Percentiles rank a stretch among this genome's conserved stretches.
Evolutionary conservation across 30 jellyfish, hydroid and myxozoan genomes (phyloP).

Genomic region (Haliclystus octoradiatus): DNA sequence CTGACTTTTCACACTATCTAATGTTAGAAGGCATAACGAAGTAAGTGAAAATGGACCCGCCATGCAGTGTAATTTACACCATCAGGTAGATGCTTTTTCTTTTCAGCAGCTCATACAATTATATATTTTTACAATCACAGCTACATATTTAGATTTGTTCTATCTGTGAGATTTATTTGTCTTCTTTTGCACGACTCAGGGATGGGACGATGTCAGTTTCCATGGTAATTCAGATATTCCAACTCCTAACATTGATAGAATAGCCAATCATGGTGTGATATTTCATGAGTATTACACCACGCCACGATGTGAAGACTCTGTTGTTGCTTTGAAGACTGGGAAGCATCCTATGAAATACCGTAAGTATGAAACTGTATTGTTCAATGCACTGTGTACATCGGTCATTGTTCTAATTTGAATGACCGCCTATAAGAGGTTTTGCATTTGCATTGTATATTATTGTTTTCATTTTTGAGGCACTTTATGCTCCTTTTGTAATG

Average conservation of each 20-base stretch:
- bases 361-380: conserved; percentile 11
- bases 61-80: too few relatives aligned
- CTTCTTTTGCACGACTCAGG: conserved; percentile 21
- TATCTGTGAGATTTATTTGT: too few relatives aligned
- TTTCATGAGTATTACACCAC: conserved; percentile 84
- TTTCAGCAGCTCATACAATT: too few relatives aligned
- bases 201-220: conserved; percentile 97
- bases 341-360: conserved; percentile 80
- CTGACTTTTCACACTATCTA: too few relatives aligned
- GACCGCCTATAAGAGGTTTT: not conserved
- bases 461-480: too few relatives aligned
- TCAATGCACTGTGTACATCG: not conserved
- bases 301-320: conserved; percentile 89
- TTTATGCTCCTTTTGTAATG: too few relatives aligned
- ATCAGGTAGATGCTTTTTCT: too few relatives aligned
- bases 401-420: not conserved
- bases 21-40: too few relatives aligned
- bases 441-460: too few relatives aligned
- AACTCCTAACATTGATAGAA: conserved; percentile 92
- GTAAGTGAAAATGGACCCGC: too few relatives aligned
- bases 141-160: too few relatives aligned
- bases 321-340: conserved; percentile 70
- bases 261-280: conserved; percentile 93
- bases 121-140: too few relatives aligned
- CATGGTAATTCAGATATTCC: conserved; percentile 96